Conservation (phyloP, 2,888 invertebrate genomes). For the Drosophila fungiperda region DNA sequence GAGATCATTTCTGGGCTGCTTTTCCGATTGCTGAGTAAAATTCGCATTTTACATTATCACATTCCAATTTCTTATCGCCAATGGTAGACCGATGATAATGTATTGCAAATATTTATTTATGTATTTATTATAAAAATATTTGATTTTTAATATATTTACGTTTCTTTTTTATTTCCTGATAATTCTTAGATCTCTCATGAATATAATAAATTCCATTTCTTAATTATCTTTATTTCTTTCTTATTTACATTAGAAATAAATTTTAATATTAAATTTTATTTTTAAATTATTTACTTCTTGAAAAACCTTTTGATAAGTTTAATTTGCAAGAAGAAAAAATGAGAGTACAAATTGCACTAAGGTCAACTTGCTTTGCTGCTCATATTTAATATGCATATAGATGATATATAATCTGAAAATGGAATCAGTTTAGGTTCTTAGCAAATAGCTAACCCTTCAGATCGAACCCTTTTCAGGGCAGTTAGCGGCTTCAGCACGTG, state of each 20-base stretch:
- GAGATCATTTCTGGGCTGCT: not conserved
- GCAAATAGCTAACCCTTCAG: constrained; percentile 11
- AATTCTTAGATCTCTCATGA: not conserved
- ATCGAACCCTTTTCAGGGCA: constrained; percentile 37
- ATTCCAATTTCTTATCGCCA: not conserved
- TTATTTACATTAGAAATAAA: no score
- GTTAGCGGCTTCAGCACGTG: constrained; percentile 45
- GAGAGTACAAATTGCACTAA: not conserved
- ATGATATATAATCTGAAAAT: not conserved
- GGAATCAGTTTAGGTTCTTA: not conserved
- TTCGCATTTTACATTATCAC: not conserved
- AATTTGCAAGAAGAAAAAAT: not conserved
- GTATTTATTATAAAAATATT: not conserved
- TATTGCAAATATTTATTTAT: not conserved
- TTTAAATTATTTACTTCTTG: no score
- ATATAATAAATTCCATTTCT: not conserved
- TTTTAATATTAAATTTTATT: no score
- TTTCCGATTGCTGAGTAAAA: not conserved
- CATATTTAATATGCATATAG: not conserved
- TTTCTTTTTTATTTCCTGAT: not conserved
- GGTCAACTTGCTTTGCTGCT: not conserved
- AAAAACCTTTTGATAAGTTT: not conserved
- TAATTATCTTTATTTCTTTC: not conserved
- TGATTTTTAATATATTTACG: not conserved
- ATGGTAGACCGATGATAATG: not conserved